phyloP scores from a whole-genome alignment of 35 echinoderm and acorn worm species.

The Heliocidaris erythrogramma region DNA sequence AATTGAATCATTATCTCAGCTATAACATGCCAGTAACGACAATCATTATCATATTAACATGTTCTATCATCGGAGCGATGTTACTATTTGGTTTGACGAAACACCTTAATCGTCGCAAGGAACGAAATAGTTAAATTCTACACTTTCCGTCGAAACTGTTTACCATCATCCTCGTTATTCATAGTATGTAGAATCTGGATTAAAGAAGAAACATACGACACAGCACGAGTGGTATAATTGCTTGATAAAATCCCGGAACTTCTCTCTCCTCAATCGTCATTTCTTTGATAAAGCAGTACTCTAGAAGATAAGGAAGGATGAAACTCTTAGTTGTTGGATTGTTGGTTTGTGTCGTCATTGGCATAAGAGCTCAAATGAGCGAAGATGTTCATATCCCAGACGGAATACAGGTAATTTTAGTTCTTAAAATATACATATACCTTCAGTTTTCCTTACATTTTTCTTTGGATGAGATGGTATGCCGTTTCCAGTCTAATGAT shows the following conservation, averaged over 20 bases:
- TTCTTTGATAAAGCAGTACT: neutral
- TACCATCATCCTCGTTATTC: neutral
- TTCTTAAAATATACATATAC: too few species aligned
- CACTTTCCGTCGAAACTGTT: neutral
- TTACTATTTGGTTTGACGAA: neutral
- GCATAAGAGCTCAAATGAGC: neutral
- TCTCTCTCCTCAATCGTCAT: neutral
- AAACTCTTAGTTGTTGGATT: neutral
- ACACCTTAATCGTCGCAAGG: neutral
- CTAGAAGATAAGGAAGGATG: neutral
- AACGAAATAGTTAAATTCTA: neutral
- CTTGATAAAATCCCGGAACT: neutral
- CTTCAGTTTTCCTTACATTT: too few species aligned
- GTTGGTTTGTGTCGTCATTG: neutral
- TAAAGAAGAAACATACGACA: neutral
- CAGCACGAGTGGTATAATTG: neutral
- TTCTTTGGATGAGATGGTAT: too few species aligned
- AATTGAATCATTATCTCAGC: neutral
- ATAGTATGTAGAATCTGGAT: too few species aligned
- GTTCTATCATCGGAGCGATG: neutral
- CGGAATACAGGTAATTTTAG: neutral
- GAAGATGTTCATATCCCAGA: neutral
- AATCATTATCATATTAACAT: neutral
- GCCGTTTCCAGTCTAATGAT: too few species aligned
- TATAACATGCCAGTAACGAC: neutral